Percentiles rank a stretch among this genome's conserved stretches.
These are phyloP conservation scores for Trichomalopsis sarcophagae DNA, from an alignment of 1,140 invertebrate genomes.

Conservation along the genomic window DNA sequence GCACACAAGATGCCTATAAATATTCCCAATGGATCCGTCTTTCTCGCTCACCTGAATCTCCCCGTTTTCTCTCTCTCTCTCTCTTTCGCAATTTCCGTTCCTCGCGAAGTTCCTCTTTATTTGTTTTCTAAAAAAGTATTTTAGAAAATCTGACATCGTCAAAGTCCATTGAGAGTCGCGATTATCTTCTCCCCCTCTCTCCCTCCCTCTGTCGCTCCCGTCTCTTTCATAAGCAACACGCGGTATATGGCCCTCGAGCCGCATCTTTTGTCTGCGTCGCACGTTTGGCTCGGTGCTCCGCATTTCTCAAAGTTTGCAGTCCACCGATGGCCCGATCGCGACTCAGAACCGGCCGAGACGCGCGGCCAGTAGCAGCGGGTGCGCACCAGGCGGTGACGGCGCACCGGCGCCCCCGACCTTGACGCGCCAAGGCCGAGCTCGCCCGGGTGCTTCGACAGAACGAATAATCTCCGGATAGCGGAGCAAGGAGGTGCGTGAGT, in stretches of 20 bases:
- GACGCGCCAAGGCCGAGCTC: background rate
- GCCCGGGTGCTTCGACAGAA: background rate
- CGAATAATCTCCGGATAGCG: background rate
- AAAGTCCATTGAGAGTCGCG: too few species aligned
- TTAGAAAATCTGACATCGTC: too few species aligned
- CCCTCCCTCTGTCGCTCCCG: too few species aligned
- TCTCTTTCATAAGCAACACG: background rate
- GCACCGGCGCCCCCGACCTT: constrained; percentile 7
- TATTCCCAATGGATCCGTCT: constrained; percentile 8
- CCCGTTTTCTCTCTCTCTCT: background rate
- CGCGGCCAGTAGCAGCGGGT: background rate
- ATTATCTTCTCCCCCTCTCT: too few species aligned
- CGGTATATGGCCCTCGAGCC: background rate
- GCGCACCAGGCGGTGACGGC: background rate
- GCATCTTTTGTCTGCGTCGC: background rate
- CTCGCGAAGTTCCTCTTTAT: background rate
- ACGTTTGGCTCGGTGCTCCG: background rate
- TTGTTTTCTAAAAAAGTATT: too few species aligned
- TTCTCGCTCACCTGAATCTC: constrained; percentile 34
- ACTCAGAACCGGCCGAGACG: constrained; percentile 15
- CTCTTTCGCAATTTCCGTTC: background rate
- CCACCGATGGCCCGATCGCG: background rate
- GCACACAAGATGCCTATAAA: constrained; percentile 39
- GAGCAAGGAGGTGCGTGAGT: background rate
- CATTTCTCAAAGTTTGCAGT: background rate